Evolutionary conservation across 64 coral and sea anemone genomes (phyloP), one percentile per base, ranked within the genome.

Genomic region (Anthopleura sola): DNA sequence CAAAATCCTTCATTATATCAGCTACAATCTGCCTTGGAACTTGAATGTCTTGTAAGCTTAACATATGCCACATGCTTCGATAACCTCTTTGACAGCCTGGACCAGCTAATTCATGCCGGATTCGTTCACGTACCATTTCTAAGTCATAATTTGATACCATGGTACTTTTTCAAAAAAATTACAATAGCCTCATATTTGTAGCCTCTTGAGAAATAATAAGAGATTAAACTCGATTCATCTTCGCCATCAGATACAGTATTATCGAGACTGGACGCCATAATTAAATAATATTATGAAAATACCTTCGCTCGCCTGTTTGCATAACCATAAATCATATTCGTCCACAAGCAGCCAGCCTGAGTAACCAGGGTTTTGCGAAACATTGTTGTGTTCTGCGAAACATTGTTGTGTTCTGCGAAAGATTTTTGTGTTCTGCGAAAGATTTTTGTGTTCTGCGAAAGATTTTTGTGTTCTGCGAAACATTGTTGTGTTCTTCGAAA

Each of bases 41-140:
- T 84, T 94, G 78, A 90, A 84, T 90, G 31, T 40, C 44, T 48
- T 82, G 51, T 85, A 90, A 71, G 14, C 87, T 71, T 44, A 93
- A 48, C 32, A 75, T 86, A 81, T 93, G 92, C 92, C 87, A 93
- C 92, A 93, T 93, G 36, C 87, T 89, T 37, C 92, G 69, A 90
- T 90, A 93, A 71, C 92, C 92, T 33, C 92, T 58, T 50, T 62
- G 38, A n/a, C 60, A 75, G 50, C 92, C 83, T 85, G 92, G 87
- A 34, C 92, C 92, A 58, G 36, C 81, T 24, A 93, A 69, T n/a
- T 93, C 85, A 47, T 81, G 78, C 40, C 78, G 60, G 15, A 93
- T 85, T 55, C 60, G 71, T 51, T 93, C 86, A 26, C 91, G 91
- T 31, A 93, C 76, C 86, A 82, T 23, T 58, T 90, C 57, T 57